Evolutionary conservation across 2,797 vertebrate species (phyloP).

Genomic region (Lophura swinhoii): DNA sequence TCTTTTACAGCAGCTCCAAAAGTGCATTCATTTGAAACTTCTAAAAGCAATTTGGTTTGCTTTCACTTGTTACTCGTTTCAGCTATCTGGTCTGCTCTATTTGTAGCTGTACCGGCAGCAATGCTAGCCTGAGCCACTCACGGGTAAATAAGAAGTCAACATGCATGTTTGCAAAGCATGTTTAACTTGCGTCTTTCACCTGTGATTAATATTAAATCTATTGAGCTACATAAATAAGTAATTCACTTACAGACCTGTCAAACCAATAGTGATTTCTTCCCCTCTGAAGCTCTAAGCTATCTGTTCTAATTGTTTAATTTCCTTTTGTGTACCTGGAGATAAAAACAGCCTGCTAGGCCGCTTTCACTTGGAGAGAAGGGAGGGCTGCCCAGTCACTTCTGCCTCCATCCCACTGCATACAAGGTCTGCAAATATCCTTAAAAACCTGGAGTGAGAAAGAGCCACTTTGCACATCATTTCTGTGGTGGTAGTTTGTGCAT

Average conservation of each 20-base stretch:
- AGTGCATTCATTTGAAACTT: neutral
- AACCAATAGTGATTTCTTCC: constrained; percentile 18
- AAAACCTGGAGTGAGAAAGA: neutral
- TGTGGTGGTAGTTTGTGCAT: neutral
- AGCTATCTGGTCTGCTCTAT: neutral
- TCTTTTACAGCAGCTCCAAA: constrained; percentile 23
- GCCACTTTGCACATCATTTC: neutral
- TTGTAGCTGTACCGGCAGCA: neutral
- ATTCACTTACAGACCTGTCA: constrained; percentile 47
- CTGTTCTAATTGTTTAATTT: constrained; percentile 17
- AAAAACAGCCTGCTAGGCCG: neutral
- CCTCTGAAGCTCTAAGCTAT: neutral
- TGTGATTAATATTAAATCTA: constrained; percentile 37
- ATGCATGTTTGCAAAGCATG: neutral
- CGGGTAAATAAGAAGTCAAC: neutral
- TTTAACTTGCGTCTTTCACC: constrained; percentile 22
- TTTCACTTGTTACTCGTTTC: constrained; percentile 19
- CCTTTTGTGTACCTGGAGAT: neutral
- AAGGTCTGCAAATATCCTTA: neutral
- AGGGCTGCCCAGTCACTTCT: neutral
- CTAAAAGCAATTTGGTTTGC: constrained; percentile 1
- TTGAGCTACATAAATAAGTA: constrained; percentile 57
- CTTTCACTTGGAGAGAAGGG: neutral
- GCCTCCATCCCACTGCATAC: neutral
- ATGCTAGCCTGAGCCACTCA: constrained; percentile 5